A percentile compares a stretch with the other conserved stretches of the same genome.
phyloP scores from a whole-genome alignment of 2,888 invertebrate species.

The Dasysyrphus tricinctus region DNA sequence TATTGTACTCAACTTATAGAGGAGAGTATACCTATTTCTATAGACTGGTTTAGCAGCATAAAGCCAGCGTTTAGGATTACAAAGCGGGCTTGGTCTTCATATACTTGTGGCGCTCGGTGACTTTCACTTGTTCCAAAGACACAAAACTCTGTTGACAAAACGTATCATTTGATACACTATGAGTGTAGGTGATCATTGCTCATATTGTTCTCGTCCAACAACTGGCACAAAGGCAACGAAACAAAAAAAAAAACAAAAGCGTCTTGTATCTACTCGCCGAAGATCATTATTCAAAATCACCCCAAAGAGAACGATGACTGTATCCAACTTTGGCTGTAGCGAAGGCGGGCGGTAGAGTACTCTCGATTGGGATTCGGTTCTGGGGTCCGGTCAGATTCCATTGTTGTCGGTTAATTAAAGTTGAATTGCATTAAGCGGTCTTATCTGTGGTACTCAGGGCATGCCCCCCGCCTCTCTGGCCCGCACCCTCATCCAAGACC shows the following conservation, averaged over 20 bases:
- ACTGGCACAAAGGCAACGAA: conserved; percentile 2
- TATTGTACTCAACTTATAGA: conserved; percentile 49
- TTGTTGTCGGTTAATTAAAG: conserved; percentile 75
- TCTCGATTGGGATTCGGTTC: neutral
- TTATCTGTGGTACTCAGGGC: conserved; percentile 60
- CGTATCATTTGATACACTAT: conserved; percentile 35
- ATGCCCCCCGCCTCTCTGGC: conserved; percentile 24
- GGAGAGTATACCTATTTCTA: neutral
- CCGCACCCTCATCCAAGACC: conserved; percentile 26
- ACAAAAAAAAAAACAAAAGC: conserved; percentile 23
- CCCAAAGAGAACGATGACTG: conserved; percentile 34
- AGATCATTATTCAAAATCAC: conserved; percentile 69
- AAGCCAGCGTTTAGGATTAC: conserved; percentile 43
- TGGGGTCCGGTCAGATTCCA: conserved; percentile 44
- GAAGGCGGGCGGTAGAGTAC: neutral
- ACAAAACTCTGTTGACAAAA: conserved; percentile 61
- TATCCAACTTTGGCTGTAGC: neutral
- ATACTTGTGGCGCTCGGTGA: conserved; percentile 58
- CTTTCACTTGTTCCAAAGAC: conserved; percentile 66
- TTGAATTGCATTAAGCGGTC: conserved; percentile 73
- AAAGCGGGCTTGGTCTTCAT: conserved; percentile 22
- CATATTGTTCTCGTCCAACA: conserved; percentile 57
- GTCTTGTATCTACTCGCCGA: conserved; percentile 13
- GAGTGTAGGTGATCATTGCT: conserved; percentile 69
- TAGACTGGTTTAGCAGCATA: conserved; percentile 18